Conservation (phyloP, 2,113 vertebrate species). For the Sapayoa aenigma region DNA sequence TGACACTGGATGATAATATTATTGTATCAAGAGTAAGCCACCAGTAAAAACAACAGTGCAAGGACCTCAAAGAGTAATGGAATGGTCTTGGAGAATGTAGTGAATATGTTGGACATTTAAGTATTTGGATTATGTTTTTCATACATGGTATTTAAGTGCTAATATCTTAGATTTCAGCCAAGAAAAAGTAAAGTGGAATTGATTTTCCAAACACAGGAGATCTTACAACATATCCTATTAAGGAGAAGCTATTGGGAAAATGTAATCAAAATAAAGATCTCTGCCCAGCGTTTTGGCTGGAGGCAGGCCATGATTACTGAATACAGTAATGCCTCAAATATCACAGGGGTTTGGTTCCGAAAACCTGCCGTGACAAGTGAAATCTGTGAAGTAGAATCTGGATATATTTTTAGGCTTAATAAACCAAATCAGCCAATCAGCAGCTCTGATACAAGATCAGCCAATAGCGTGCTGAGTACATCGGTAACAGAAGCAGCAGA, state of each 20-base stretch:
- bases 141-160: not conserved
- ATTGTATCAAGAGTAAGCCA: not conserved
- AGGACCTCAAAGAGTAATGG: not conserved
- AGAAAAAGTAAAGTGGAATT: not conserved
- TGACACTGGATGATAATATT: not conserved
- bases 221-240: not conserved
- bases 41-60: not conserved
- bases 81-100: not conserved
- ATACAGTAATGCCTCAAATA: too few species aligned
- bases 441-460: too few species aligned
- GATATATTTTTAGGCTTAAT: too few species aligned
- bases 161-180: not conserved
- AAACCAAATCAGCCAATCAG: too few species aligned
- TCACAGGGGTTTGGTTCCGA: too few species aligned
- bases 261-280: not conserved
- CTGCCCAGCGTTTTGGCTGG: not conserved
- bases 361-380: too few species aligned
- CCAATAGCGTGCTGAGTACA: too few species aligned
- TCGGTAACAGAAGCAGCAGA: too few species aligned
- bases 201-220: not conserved
- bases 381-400: too few species aligned
- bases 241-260: not conserved
- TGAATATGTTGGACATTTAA: not conserved
- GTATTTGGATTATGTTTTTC: not conserved
- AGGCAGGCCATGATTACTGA: not conserved